These are phyloP conservation scores for Charina bottae DNA, from an alignment of 2,113 vertebrate species.

Conservation along the genomic window DNA sequence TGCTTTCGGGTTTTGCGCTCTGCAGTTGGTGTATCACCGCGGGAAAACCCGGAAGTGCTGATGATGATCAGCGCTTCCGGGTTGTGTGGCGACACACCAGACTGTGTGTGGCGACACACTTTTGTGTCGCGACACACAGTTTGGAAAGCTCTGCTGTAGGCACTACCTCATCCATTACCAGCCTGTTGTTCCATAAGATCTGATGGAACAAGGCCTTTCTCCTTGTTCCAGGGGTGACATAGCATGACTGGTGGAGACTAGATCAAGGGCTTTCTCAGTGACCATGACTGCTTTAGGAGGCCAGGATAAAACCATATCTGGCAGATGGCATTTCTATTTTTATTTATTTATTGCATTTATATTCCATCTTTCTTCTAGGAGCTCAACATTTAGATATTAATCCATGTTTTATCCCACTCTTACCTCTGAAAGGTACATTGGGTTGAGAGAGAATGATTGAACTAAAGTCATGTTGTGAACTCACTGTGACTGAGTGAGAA, in stretches of 20 bases:
- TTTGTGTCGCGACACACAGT: no score
- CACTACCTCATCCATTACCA: background rate
- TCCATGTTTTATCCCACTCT: background rate
- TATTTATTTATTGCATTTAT: no score
- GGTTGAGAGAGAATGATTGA: background rate
- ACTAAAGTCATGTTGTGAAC: background rate
- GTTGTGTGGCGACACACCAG: no score
- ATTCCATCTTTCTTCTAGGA: background rate
- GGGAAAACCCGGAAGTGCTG: no score
- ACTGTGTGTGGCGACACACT: no score
- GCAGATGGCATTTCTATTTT: background rate
- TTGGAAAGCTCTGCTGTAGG: background rate
- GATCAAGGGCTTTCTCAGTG: no score
- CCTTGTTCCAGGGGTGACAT: background rate
- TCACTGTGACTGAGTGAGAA: background rate
- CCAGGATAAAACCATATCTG: background rate
- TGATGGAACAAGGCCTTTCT: background rate
- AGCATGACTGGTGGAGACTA: background rate
- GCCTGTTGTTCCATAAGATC: background rate
- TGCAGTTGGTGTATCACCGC: no score
- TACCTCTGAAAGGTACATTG: no score
- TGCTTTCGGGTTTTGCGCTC: no score
- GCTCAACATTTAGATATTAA: background rate
- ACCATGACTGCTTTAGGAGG: background rate
- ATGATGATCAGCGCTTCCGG: no score